Evolutionary conservation across 2,888 invertebrate genomes (phyloP), one percentile per base, ranked within the genome.

Genomic region (Schizotus pectinicornis): DNA sequence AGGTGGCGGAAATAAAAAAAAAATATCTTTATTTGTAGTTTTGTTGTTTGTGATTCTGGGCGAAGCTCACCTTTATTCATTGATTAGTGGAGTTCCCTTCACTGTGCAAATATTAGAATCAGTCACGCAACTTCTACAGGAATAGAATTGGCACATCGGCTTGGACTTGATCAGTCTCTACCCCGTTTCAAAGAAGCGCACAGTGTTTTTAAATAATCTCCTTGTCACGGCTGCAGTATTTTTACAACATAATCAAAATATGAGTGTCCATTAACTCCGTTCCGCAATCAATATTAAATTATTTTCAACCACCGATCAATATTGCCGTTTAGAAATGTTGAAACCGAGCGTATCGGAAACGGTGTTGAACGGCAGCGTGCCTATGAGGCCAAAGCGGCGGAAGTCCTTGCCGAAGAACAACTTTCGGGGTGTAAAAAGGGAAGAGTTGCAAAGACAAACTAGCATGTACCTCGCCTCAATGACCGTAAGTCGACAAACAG

Each of bases 391-490:
- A 61, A 7, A 65, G 7, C 7, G 38, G 7, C 58, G 69, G 36
- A 70, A 70, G 60, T 84, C 84, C 45, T 82, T 85, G 47, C 81
- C 84, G 58, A 83, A 85, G 73, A 86, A 86, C 76, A 85, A 85
- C 74, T 91, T 92, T 78, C 85, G 91, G 71, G 92, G 92, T 35
- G 82, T 92, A 57, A 90, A 88, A 75, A 92, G 89, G 77, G 89
- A 90, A 72, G 84, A 88, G 71, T 76, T 92, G 63, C 88, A 89
- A 64, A 82, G 86, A 67, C 89, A 89, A 79, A 88, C 89, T n/a
- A 88, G 86, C 73, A 81, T 88, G 67, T 84, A 89, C 72, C 85
- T 91, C 67, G 88, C 89, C 77, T 87, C 86, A 47, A 91, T 92
- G 91, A 92, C 92, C 78, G 92, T 92, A 84, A 85, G 91, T 89